Evolutionary conservation across 2,797 vertebrate species (phyloP), one percentile per base, ranked within the genome.

Genomic region (Xyrichtys novacula): DNA sequence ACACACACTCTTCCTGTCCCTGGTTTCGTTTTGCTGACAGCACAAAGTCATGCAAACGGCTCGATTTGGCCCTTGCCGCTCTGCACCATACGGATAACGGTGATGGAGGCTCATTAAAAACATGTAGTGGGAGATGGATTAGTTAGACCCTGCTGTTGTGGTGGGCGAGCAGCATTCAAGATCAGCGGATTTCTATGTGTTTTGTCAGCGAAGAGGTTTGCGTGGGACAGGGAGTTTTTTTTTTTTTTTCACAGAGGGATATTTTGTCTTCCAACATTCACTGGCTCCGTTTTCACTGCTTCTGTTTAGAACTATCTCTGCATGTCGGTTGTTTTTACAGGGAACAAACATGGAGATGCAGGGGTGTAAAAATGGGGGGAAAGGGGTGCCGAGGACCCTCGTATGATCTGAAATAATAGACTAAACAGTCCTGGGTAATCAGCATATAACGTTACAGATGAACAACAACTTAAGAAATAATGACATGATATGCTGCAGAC

Each of bases 91-190:
- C 78, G 82, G 88, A 83, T 84, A 84, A 86, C 47, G 61, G 85
- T 88, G 74, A 85, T 75, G 71, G 84, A 76, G 76, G 82, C 85
- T 88, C 86, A 88, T 89, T 89, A 89, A 89, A 89, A 87, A 67
- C 83, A 85, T 89, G 87, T 87, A 83, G 83, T 58, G 83, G 87
- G 88, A 87, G 86, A 85, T 70, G 82, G 88, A 91, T 84, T 84
- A 90, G 79, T 76, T 64, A 25, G 65, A 58, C 78, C 86, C 86
- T 85, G 86, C 87, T 90, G 89, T 64, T 78, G 83, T 59, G 43
- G 74, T 68, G 78, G 81, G 74, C 52, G 72, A 70, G 70, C 70
- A 3, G 65, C 43, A 76, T 66, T 82, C 63, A 16, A 80, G 64
- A 87, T 70, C 83, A 64, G 64, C 38, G 59, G 47, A 60, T 85